These are phyloP conservation scores for Diploscapter pachys DNA, from an alignment of 1,140 invertebrate genomes.

Conservation along the genomic window DNA sequence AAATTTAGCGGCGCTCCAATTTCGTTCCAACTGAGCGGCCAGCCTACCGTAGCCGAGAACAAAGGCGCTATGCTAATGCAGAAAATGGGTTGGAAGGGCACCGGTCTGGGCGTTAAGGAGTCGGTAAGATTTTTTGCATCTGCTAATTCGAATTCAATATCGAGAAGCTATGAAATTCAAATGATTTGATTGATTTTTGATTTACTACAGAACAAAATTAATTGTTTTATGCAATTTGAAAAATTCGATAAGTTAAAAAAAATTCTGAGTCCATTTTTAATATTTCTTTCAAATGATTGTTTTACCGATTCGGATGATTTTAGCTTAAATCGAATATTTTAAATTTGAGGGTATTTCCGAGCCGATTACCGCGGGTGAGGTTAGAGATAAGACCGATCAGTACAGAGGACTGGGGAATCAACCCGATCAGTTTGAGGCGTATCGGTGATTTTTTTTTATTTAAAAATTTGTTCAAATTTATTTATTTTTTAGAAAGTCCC, in stretches of 20 bases:
- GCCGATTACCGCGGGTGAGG: conserved; percentile 26
- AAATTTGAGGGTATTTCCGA: conserved; percentile 22
- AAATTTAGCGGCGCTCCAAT: not conserved
- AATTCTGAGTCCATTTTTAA: too few relatives aligned
- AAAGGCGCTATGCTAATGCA: conserved; percentile 33
- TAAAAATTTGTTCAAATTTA: not conserved
- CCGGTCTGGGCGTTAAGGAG: conserved; percentile 27
- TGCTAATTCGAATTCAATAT: too few relatives aligned
- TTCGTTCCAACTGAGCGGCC: not conserved
- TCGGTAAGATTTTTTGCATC: not conserved
- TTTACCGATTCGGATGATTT: too few relatives aligned
- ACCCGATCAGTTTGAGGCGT: conserved; percentile 19
- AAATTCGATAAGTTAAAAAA: too few relatives aligned
- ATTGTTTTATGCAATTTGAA: too few relatives aligned
- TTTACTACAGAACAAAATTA: too few relatives aligned
- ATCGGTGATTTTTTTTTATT: conserved; percentile 15
- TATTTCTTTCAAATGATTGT: too few relatives aligned
- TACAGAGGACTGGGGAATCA: conserved; percentile 22
- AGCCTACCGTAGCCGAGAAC: conserved; percentile 10
- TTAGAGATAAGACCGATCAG: conserved; percentile 18
- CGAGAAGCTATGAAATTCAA: too few relatives aligned
- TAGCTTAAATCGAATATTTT: too few relatives aligned
- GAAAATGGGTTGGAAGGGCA: conserved; percentile 36
- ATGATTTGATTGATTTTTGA: too few relatives aligned
- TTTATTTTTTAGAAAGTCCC: conserved; percentile 1